phyloP scores from a whole-genome alignment of 1,140 invertebrate genomes.

The Saxidomus purpurata region DNA sequence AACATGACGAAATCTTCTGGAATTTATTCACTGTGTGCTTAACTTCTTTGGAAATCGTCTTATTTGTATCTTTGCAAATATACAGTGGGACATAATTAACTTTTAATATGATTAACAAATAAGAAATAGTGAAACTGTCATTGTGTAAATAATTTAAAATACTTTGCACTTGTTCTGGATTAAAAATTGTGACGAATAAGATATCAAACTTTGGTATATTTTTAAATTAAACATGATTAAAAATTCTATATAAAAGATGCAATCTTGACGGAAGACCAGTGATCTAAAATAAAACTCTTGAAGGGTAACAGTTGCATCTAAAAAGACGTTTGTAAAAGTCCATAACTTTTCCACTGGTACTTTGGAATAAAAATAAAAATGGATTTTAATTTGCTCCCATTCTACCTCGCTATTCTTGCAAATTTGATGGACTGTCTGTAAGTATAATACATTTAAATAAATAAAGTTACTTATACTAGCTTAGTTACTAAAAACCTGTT shows the following conservation, averaged over 20 bases:
- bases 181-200: background rate
- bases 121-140: background rate
- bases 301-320: no score
- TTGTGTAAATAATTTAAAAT: background rate
- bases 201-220: constrained; percentile 34
- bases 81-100: background rate
- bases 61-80: background rate
- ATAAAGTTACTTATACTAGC: no score
- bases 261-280: no score
- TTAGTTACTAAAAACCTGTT: no score
- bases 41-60: background rate
- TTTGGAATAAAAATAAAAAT: no score
- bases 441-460: background rate
- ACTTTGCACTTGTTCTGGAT: background rate
- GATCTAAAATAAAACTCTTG: no score
- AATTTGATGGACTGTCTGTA: background rate
- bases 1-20: background rate
- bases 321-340: no score
- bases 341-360: no score
- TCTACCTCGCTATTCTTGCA: background rate
- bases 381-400: no score
- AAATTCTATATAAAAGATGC: background rate
- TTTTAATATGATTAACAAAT: constrained; percentile 22
- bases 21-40: background rate
- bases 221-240: background rate